Conservation (phyloP, 2,888 invertebrate genomes). For the Platynereis dumerilii region DNA sequence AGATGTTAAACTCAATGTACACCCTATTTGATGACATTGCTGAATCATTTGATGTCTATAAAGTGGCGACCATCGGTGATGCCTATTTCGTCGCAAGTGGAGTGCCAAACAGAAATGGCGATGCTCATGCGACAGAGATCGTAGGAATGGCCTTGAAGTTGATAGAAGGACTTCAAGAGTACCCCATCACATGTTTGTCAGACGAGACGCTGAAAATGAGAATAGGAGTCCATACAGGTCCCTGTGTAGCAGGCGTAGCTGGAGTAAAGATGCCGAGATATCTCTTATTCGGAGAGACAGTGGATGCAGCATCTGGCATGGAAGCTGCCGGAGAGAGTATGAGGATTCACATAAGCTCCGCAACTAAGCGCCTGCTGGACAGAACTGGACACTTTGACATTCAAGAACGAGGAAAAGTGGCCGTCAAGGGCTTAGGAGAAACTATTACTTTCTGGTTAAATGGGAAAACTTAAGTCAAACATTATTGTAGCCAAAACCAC, state of each 20-base stretch:
- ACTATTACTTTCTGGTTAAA: constrained; percentile 6
- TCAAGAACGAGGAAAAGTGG: not conserved
- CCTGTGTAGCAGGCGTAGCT: not conserved
- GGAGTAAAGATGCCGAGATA: not conserved
- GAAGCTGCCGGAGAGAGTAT: constrained; percentile 3
- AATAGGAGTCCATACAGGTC: not conserved
- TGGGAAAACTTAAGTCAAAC: not conserved
- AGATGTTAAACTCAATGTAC: not conserved
- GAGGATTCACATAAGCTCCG: not conserved
- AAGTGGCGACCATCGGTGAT: constrained; percentile 3
- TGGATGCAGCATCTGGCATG: constrained; percentile 1
- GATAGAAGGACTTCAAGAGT: not conserved
- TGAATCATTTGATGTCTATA: not conserved
- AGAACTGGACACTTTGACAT: not conserved
- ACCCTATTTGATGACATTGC: constrained; percentile 10
- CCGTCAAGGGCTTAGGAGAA: not conserved
- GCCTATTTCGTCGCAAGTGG: constrained; percentile 5
- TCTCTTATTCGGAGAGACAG: constrained; percentile 4
- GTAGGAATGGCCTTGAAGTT: not conserved
- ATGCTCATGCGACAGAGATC: not conserved
- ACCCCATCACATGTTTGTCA: not conserved
- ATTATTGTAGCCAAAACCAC: too few species aligned
- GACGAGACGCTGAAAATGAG: not conserved
- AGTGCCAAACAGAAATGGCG: not conserved
- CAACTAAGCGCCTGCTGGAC: not conserved